Base-by-base conservation (phyloP, 2,888 invertebrate genomes). In the Imbricaverruca yamaguchii region DNA sequence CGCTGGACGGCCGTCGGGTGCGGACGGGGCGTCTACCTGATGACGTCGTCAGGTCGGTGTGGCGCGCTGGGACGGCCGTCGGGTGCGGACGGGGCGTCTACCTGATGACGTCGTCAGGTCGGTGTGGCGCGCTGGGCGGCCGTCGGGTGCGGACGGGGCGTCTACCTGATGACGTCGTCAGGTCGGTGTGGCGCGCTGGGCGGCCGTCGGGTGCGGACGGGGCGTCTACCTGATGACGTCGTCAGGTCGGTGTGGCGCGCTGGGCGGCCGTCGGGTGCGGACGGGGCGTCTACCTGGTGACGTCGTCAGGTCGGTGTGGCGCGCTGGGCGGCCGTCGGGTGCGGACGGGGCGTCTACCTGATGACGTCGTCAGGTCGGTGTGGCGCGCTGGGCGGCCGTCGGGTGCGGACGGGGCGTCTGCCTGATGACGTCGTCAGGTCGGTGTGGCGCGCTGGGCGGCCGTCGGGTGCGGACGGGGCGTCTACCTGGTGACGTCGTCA, bases 221-320 rank as follows among this genome's bases (percentile, higher is more conserved):
- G n/a, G 98, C 83, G 93, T 97, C 77, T 98, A 97, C 87, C 89
- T 97, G 53, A 97, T 98, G 92, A 93, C 94, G 81, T 92, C 93
- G 84, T 92, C 96, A 86, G 94, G 83, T 83, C 23, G 21, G 25
- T 21, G 56, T 10, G 13, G n/a, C 63, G 25, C 23, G 77, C n/a
- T 18, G 25, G 6, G 63, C 23, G 56, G 55, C 3, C 15, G 25
- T n/a, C 39, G 39, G 39, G 39, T 4, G 39, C 39, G 39, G n/a
- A n/a, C n/a, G n/a, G n/a, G n/a, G 98, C 83, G 93, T 97, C 77
- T 98, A 97, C 87, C 89, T 97, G 53, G 97, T 98, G 92, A 93
- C 94, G 81, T 92, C 93, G 84, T 92, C 96, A 86, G 94, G 83
- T 83, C 23, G 21, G 25, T 21, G 56, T 10, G 13, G n/a, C 63